Percentiles rank a stretch among this genome's conserved stretches.
These are phyloP conservation scores for Papilio polyxenes DNA, from an alignment of 1,140 invertebrate species.

Conservation along the genomic window DNA sequence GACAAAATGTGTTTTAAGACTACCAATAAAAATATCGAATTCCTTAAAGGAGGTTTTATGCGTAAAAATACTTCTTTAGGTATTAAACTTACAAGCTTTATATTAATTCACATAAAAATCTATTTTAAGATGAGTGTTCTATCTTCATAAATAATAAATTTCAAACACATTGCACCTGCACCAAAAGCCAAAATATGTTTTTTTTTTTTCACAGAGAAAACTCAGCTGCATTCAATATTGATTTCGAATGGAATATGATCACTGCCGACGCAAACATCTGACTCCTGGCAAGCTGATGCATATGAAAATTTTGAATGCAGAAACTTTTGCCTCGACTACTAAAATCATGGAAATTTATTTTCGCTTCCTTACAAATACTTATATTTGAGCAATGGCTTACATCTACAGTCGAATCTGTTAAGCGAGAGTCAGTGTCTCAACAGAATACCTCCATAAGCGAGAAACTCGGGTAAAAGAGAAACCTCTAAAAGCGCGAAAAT, in stretches of 20 bases:
- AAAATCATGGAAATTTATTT: background rate
- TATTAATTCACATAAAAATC: background rate
- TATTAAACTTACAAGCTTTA: background rate
- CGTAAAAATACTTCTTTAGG: background rate
- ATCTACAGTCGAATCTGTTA: too few relatives aligned
- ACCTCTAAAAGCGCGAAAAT: too few relatives aligned
- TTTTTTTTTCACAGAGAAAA: background rate
- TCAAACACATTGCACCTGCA: background rate
- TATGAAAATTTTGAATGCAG: background rate
- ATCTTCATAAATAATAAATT: background rate
- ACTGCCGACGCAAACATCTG: background rate
- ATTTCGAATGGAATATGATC: background rate
- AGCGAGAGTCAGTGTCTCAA: too few relatives aligned
- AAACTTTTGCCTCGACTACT: background rate
- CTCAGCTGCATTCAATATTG: background rate
- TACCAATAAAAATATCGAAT: background rate
- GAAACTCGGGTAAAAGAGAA: too few relatives aligned
- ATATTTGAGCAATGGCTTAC: background rate
- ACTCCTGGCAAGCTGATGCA: slow-evolving; percentile 3
- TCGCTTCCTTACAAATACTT: background rate
- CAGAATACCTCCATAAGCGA: too few relatives aligned
- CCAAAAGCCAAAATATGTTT: background rate
- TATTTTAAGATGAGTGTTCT: background rate
- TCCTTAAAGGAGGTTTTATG: background rate
- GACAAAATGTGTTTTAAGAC: too few relatives aligned